These are phyloP conservation scores for Probosciger aterrimus DNA, from an alignment of 2,113 vertebrate genomes.

Conservation along the genomic window DNA sequence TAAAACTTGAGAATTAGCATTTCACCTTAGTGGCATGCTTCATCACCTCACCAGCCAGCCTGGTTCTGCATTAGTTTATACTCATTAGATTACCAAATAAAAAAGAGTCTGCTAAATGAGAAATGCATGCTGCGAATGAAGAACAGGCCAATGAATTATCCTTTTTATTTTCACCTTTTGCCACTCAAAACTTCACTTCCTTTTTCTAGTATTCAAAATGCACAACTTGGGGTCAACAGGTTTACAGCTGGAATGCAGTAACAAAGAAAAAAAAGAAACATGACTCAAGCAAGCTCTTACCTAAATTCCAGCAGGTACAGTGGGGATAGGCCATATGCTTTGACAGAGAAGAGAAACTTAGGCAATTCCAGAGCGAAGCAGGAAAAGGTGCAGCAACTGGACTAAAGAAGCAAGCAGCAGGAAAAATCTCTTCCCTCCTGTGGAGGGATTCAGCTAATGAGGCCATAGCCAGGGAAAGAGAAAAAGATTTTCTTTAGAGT, in stretches of 20 bases:
- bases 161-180: background rate
- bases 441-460: conserved; percentile 28
- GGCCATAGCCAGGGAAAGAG: conserved; percentile 3
- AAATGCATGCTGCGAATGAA: background rate
- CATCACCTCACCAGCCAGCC: background rate
- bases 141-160: background rate
- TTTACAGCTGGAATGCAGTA: background rate
- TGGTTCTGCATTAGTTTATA: background rate
- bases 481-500: conserved; percentile 32
- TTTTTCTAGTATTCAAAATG: background rate
- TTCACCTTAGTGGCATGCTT: background rate
- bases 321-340: background rate
- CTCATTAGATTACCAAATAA: background rate
- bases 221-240: background rate
- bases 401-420: conserved; percentile 50
- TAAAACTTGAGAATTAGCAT: background rate
- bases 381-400: conserved; percentile 41
- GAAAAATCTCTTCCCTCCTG: conserved; percentile 27
- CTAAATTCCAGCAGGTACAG: conserved; percentile 40
- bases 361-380: conserved; percentile 45
- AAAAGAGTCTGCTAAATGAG: background rate
- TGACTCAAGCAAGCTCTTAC: conserved; percentile 9
- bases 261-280: background rate
- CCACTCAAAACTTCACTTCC: background rate
- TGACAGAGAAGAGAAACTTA: conserved; percentile 40